phyloP scores from a whole-genome alignment of 1,140 invertebrate species.

The Linepithema humile region DNA sequence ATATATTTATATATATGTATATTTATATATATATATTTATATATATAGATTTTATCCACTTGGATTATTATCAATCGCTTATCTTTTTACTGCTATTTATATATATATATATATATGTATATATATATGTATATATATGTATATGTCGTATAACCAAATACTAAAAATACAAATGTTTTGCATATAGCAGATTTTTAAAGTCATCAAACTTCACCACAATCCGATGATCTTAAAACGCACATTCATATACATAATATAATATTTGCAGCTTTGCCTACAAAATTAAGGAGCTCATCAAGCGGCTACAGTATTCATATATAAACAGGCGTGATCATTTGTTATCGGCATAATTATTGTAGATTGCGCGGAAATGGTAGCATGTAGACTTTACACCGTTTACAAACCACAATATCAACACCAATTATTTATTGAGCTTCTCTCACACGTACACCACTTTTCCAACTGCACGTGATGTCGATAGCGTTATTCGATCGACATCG shows the following conservation, averaged over 20 bases:
- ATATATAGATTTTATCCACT: slow-evolving; percentile 73
- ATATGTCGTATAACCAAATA: slow-evolving; percentile 82
- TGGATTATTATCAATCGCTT: slow-evolving; percentile 83
- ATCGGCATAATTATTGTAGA: slow-evolving; percentile 66
- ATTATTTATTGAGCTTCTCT: slow-evolving; percentile 67
- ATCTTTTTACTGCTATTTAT: slow-evolving; percentile 80
- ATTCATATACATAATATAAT: slow-evolving; percentile 74
- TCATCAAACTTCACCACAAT: slow-evolving; percentile 65
- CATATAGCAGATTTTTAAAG: slow-evolving; percentile 75
- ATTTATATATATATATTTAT: slow-evolving; percentile 41
- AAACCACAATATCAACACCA: slow-evolving; percentile 64
- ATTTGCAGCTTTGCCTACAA: slow-evolving; percentile 77
- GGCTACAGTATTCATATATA: slow-evolving; percentile 67
- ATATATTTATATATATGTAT: slow-evolving; percentile 34
- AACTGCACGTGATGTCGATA: slow-evolving; percentile 38
- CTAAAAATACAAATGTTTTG: slow-evolving; percentile 84
- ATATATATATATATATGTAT: background rate
- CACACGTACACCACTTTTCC: slow-evolving; percentile 58
- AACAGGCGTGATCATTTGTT: slow-evolving; percentile 64
- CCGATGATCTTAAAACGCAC: slow-evolving; percentile 73
- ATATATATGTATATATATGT: background rate
- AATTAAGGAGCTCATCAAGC: slow-evolving; percentile 80
- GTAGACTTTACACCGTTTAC: slow-evolving; percentile 52
- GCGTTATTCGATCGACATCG: slow-evolving; percentile 53
- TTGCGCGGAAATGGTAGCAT: slow-evolving; percentile 57